These are phyloP conservation scores for Piprites chloris DNA, from an alignment of 2,113 vertebrate species.

Conservation along the genomic window DNA sequence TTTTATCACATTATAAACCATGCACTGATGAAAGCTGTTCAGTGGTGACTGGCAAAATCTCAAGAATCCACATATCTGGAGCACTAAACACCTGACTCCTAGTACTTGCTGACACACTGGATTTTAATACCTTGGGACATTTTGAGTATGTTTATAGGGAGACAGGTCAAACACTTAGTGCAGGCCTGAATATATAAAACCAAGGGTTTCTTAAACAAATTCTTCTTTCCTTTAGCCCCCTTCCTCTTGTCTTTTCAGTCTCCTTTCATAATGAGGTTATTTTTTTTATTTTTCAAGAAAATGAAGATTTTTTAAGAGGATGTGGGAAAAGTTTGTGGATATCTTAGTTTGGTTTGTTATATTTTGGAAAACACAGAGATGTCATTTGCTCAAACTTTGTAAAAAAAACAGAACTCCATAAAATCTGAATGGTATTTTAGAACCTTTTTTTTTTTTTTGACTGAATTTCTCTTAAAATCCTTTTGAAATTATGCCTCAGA, in stretches of 20 bases:
- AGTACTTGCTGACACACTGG: constrained; percentile 30
- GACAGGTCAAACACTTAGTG: neutral
- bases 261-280: neutral
- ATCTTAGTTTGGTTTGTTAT: neutral
- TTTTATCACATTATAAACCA: constrained; percentile 13
- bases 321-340: neutral
- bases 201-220: neutral
- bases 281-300: neutral
- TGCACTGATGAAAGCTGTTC: neutral
- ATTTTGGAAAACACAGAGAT: neutral
- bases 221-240: neutral
- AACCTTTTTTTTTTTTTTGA: neutral
- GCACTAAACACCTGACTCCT: constrained; percentile 1
- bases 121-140: constrained; percentile 17
- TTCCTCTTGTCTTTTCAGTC: neutral
- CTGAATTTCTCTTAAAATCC: neutral
- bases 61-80: neutral
- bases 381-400: neutral
- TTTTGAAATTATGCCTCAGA: constrained; percentile 40
- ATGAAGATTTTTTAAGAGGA: neutral
- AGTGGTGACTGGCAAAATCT: neutral
- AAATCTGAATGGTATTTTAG: neutral
- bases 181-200: neutral
- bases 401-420: neutral
- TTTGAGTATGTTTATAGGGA: neutral